These are phyloP conservation scores for Gonioctena quinquepunctata DNA, from an alignment of 1,140 invertebrate genomes.

Conservation along the genomic window DNA sequence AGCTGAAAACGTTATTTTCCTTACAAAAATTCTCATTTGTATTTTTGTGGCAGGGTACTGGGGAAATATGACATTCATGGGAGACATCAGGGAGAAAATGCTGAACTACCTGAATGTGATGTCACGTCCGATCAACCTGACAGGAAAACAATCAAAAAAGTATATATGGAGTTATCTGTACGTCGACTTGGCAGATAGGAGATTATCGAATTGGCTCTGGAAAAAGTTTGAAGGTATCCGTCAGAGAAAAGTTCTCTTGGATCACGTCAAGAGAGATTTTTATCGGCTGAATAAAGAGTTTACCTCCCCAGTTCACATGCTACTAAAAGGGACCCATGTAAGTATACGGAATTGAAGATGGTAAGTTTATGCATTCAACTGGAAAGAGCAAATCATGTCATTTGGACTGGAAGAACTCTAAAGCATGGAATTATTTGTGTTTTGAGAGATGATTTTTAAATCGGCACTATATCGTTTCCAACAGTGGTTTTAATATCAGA, in stretches of 20 bases:
- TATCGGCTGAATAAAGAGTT: constrained; percentile 28
- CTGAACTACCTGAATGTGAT: constrained; percentile 90
- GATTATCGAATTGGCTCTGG: constrained; percentile 89
- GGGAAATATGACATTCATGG: constrained; percentile 88
- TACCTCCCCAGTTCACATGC: constrained; percentile 33
- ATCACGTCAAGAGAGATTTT: constrained; percentile 58
- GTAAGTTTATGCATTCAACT: neutral
- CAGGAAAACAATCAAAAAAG: constrained; percentile 71
- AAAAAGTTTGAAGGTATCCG: constrained; percentile 76
- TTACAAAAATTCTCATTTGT: too few species aligned
- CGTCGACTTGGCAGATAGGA: constrained; percentile 85
- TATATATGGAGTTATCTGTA: constrained; percentile 91
- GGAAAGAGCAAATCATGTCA: too few species aligned
- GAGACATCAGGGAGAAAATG: constrained; percentile 93
- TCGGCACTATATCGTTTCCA: too few species aligned
- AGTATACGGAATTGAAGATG: constrained; percentile 20
- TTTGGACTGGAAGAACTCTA: too few species aligned
- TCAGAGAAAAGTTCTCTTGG: constrained; percentile 72
- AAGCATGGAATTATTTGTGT: too few species aligned
- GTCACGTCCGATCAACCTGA: constrained; percentile 83
- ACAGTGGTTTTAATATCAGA: too few species aligned
- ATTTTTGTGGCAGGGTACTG: constrained; percentile 90
- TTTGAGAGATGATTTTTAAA: too few species aligned
- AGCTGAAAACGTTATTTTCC: too few species aligned
- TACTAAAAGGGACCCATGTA: constrained; percentile 41